Evolutionary conservation across 2,113 vertebrate genomes (phyloP), one percentile per base, ranked within the genome.

Genomic region (Atractosteus spatula): DNA sequence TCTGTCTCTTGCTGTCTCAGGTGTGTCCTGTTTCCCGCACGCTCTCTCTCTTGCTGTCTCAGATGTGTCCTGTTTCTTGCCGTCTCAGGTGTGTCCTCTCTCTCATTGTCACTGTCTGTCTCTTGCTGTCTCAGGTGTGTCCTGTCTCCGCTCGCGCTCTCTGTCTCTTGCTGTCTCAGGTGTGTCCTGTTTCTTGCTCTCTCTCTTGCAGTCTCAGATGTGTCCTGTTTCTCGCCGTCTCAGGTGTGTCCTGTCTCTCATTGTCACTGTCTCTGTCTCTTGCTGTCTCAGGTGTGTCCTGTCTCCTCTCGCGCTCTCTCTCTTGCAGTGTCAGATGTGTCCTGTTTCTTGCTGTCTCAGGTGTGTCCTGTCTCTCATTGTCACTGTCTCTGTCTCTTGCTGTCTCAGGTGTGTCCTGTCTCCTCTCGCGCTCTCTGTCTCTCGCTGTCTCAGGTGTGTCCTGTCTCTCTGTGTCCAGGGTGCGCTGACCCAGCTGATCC

Each of bases 401-500:
- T 41, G 5, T 44, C 3, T 66, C 2, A 62, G 44, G 29, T 54
- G 5, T 51, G 10, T 10, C 8, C 29, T 66, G 43, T 14, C 10
- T 29, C 29, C 1, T 29, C 8, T 0, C 3, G n/a, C n/a, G n/a
- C n/a, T n/a, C n/a, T n/a, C n/a, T n/a, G n/a, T n/a, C n/a, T n/a
- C n/a, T n/a, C n/a, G 29, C 29, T 29, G 29, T 29, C 29, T 29
- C 29, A 29, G 29, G 29, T 29, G 29, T 29, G 29, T 29, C 29
- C 29, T 29, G 29, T 29, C 29, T 29, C 29, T 29, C 29, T 29
- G 29, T 29, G 29, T 29, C 56, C 85, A 96, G 96, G 96, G 95
- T 69, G 96, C 95, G 0, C 75, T 97, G 71, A 97, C 96, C 0
- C 96, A 97, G 87, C 89, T 97, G 41, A 97, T 97, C 89, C 96